Base-by-base conservation (phyloP, 1,140 invertebrate genomes). In the Anastrepha ludens region DNA sequence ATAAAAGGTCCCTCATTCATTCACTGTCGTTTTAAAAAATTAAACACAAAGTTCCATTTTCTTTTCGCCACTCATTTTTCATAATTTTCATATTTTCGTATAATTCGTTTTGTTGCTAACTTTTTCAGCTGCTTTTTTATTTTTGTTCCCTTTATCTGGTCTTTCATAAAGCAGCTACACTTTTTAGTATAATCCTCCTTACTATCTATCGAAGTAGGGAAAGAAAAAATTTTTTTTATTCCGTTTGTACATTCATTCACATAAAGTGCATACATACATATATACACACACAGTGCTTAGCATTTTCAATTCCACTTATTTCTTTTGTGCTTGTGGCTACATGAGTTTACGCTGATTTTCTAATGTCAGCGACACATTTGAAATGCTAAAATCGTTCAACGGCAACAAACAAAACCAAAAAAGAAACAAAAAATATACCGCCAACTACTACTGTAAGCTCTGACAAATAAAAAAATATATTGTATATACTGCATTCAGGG, bases 351-450 rank as follows among this genome's bases (percentile, higher is more conserved):
- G 74, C 74, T 81, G 74, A 81, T 81, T 81, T 81, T 81, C 74
- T 81, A 81, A 81, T 81, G 74, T 81, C 74, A 81, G 74, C 74
- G 74, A 81, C 74, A 81, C 74, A 81, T 81, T 81, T 81, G 74
- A 81, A 81, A 81, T 81, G 47, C 74, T 81, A 81, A 81, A 81
- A 81, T 81, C 74, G 74, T 81, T 81, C 47, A 81, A 50, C 17
- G 15, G 13, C 39, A 74, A 81, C 74, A 50, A 74, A 55, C 17
- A 78, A 55, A 29, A 55, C 47, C 15, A 20, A 81, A 50, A 74
- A 11, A 13, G 39, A 65, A 29, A 65, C 11, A 11, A 55, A 2
- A 55, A 55, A 55, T 6, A 55, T 8, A 55, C 2, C 50, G 11
- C 6, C 50, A 55, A 55, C 50, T 11, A 47, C 39, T 11, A 47